Conservation (phyloP, 1,140 invertebrate genomes). For the Drosophila aff. region DNA sequence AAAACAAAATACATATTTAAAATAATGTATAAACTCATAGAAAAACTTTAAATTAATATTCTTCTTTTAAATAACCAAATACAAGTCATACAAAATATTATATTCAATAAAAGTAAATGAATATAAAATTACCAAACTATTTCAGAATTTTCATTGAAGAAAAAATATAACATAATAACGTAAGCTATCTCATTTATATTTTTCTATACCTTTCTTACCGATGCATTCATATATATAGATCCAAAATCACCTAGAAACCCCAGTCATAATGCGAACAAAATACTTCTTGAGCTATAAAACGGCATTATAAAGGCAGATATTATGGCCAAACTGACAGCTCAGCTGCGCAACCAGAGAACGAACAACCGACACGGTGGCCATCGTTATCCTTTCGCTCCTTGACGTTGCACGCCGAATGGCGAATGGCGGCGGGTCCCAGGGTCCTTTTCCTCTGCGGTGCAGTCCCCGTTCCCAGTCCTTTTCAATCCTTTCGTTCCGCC, state of each 20-base stretch:
- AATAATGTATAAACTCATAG: too few relatives aligned
- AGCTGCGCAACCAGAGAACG: slow-evolving; percentile 38
- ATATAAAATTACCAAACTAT: too few relatives aligned
- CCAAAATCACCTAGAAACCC: background rate
- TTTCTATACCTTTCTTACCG: too few relatives aligned
- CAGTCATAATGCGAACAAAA: background rate
- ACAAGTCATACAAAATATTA: too few relatives aligned
- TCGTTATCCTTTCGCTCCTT: slow-evolving; percentile 79
- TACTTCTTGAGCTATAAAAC: slow-evolving; percentile 1
- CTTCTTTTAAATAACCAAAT: too few relatives aligned
- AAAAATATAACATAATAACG: too few relatives aligned
- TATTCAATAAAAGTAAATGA: too few relatives aligned
- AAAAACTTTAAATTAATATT: too few relatives aligned
- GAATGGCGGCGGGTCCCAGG: slow-evolving; percentile 51
- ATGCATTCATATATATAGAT: background rate
- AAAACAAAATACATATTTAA: too few relatives aligned
- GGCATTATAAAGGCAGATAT: background rate
- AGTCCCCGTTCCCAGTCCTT: background rate
- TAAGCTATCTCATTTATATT: too few relatives aligned
- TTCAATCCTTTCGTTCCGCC: background rate
- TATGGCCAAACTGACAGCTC: slow-evolving; percentile 24
- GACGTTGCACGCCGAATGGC: slow-evolving; percentile 45
- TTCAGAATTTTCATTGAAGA: too few relatives aligned
- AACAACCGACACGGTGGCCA: slow-evolving; percentile 71
- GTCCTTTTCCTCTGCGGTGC: slow-evolving; percentile 34